These are phyloP conservation scores for Halichoeres trimaculatus DNA, from an alignment of 2,113 vertebrate genomes.

Conservation along the genomic window DNA sequence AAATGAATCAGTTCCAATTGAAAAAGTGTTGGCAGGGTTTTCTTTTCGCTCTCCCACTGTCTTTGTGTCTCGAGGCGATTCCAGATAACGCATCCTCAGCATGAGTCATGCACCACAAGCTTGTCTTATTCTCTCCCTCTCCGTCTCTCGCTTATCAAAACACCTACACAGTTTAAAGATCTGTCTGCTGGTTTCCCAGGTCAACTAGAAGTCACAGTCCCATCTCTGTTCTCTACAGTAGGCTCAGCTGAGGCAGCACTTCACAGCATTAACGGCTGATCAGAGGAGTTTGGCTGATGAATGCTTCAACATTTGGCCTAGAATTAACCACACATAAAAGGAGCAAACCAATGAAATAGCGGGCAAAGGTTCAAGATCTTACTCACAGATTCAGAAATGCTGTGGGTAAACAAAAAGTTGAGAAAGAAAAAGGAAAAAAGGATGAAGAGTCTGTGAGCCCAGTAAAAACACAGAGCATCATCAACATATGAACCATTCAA, in stretches of 20 bases:
- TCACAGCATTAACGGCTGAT: slow-evolving; percentile 39
- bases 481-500: too few relatives aligned
- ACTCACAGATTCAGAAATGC: too few relatives aligned
- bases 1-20: neutral
- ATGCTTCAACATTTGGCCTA: slow-evolving; percentile 10
- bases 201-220: slow-evolving; percentile 34
- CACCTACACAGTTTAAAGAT: slow-evolving; percentile 17
- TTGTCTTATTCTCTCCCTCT: neutral
- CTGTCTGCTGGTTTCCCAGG: slow-evolving; percentile 8
- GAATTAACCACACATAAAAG: slow-evolving; percentile 3
- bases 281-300: slow-evolving; percentile 14
- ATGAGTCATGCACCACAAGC: slow-evolving; percentile 15
- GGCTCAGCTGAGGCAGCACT: slow-evolving; percentile 54
- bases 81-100: slow-evolving; percentile 23
- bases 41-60: neutral
- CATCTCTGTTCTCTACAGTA: slow-evolving; percentile 19
- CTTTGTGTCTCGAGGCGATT: neutral
- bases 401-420: too few relatives aligned
- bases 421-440: too few relatives aligned
- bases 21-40: neutral
- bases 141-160: neutral
- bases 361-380: neutral
- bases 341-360: neutral
- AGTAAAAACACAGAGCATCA: too few relatives aligned
- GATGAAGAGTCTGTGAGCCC: too few relatives aligned